Conservation (phyloP, 2,113 vertebrate species). For the Dryoscopus gambensis region DNA sequence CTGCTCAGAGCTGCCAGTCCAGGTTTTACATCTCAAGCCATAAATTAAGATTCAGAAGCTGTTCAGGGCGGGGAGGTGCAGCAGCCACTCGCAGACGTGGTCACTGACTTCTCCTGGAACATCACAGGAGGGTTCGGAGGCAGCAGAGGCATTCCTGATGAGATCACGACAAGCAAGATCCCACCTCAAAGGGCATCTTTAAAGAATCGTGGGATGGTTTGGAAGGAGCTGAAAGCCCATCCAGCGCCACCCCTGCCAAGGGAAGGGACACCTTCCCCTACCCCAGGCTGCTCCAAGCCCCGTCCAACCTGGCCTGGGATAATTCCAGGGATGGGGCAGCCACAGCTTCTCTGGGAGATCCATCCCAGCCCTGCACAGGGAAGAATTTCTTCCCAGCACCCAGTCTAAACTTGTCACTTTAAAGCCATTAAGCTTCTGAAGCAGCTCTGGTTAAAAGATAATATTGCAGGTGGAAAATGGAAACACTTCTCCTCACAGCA, state of each 20-base stretch:
- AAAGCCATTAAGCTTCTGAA: background rate
- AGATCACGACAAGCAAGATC: background rate
- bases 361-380: background rate
- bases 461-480: rapidly evolving
- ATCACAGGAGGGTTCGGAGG: background rate
- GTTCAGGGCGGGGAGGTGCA: background rate
- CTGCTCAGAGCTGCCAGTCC: background rate
- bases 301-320: background rate
- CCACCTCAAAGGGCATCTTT: background rate
- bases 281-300: background rate
- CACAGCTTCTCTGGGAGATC: background rate
- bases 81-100: background rate
- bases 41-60: background rate
- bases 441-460: background rate
- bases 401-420: rapidly evolving
- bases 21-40: background rate
- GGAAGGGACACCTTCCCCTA: background rate
- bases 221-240: background rate
- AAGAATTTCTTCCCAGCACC: background rate
- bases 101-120: background rate
- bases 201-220: background rate
- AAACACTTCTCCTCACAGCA: background rate
- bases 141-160: rapidly evolving
- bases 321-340: background rate
- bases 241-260: too few relatives aligned